Base-by-base conservation (phyloP, 92 coral and sea anemone species). In the Phymanthus crucifer region DNA sequence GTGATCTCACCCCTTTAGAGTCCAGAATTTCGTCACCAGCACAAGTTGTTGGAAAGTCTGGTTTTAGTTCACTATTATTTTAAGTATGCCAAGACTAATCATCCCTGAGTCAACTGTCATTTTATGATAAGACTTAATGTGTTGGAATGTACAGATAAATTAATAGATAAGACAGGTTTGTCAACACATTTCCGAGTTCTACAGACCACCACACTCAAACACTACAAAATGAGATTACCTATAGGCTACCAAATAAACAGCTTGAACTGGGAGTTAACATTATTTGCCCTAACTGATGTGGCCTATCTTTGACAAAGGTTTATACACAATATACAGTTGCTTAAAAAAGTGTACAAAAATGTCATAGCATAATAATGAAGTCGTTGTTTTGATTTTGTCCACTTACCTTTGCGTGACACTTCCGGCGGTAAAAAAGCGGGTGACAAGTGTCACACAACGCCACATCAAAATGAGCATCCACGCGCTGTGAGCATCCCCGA, bases 351-450 rank as follows among this genome's bases (percentile, higher is more conserved):
- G 48, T 43, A 1, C 9, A 6, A 43, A 43, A 1, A 4, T 9
- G 48, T 43, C 13, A 4, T 8, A 10, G 1, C 13, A 50, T 19
- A 6, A 21, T 12, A 61, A 27, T 27, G 17, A 61, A 9, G 13
- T 61, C 34, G 16, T 34, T 34, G 73, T 69, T 69, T 69, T 74
- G 40, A n/a, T 40, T 10, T 29, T 24, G 57, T 24, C 18, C 18
- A 13, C 93, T 71, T 82, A 95, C 99, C 99, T 95, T 95, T 17
- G 99, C 99, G 85, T 95, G 99, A 71, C 99, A 95, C 87, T 95
- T 95, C 70, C 99, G 99, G 66, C 99, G 93, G 74, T 95, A 95
- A 78, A 95, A 95, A 89, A 95, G 82, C 0, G 99, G 94, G 82
- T 93, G 98, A 78, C 99, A 95, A 10, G 87, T 83, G 47, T 95